A percentile compares a stretch with the other conserved stretches of the same genome.
Evolutionary conservation across 2,797 vertebrate genomes (phyloP).

Genomic region (Lacerta viridis): DNA sequence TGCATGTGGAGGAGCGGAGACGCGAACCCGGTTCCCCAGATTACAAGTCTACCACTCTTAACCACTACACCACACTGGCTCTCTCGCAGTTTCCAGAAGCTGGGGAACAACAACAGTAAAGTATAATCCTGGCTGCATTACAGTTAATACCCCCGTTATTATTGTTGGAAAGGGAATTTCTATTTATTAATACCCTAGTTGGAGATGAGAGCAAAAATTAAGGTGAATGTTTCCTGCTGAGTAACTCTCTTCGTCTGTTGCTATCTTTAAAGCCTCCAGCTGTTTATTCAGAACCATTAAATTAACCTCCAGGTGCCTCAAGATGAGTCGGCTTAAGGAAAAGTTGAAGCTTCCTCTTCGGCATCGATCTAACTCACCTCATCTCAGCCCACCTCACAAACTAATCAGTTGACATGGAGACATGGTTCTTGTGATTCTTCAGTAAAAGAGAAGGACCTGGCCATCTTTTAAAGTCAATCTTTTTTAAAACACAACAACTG

Average conservation of each 20-base stretch:
- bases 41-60: too few species aligned
- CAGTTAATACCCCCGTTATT: not conserved
- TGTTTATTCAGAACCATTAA: slow-evolving; percentile 39
- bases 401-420: slow-evolving; percentile 19
- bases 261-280: not conserved
- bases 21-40: too few species aligned
- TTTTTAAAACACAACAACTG: too few species aligned
- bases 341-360: slow-evolving; percentile 11
- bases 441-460: not conserved
- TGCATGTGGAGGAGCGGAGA: too few species aligned
- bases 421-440: accelerated
- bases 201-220: not conserved
- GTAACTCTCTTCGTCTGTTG: not conserved
- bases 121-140: not conserved
- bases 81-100: too few species aligned
- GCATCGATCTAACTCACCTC: not conserved
- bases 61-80: too few species aligned
- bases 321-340: slow-evolving; percentile 13
- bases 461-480: too few species aligned
- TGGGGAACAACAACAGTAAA: too few species aligned
- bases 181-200: not conserved
- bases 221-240: slow-evolving; percentile 22
- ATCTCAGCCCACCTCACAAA: slow-evolving; percentile 10
- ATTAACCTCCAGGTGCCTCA: slow-evolving; percentile 23
- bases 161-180: not conserved